These are phyloP conservation scores for Sinelater perroti DNA, from an alignment of 2,888 invertebrate genomes.

Conservation along the genomic window DNA sequence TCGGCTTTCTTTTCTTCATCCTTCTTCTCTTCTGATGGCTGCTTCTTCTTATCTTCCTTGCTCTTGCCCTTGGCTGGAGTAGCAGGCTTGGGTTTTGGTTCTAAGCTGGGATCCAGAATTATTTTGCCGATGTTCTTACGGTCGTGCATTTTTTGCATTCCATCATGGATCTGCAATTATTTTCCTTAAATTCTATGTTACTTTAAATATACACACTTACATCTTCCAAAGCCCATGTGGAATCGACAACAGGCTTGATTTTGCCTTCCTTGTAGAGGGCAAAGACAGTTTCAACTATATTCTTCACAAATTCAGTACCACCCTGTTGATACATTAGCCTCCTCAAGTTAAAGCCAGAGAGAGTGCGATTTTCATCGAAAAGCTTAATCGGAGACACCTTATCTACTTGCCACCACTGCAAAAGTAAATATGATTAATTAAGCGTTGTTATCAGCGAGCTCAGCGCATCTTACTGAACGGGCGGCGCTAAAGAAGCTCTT, in stretches of 20 bases:
- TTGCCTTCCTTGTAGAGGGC: conserved; percentile 79
- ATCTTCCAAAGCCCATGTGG: conserved; percentile 88
- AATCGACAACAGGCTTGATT: conserved; percentile 84
- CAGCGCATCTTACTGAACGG: conserved; percentile 82
- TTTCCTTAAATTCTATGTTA: conserved; percentile 62
- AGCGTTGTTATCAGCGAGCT: not conserved
- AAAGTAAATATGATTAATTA: conserved; percentile 44
- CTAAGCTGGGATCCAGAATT: conserved; percentile 80
- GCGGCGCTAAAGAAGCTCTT: conserved; percentile 92
- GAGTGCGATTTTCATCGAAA: conserved; percentile 87
- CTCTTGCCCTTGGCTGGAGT: conserved; percentile 80
- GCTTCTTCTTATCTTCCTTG: conserved; percentile 77
- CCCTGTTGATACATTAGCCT: conserved; percentile 83
- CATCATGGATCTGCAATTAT: too few relatives aligned
- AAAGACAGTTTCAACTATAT: conserved; percentile 77
- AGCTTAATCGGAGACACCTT: conserved; percentile 88
- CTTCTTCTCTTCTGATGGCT: conserved; percentile 73
- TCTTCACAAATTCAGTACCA: conserved; percentile 74
- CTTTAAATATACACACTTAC: conserved; percentile 65
- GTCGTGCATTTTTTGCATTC: conserved; percentile 93
- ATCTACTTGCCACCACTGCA: conserved; percentile 92
- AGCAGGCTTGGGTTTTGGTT: conserved; percentile 81
- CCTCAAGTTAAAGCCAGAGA: conserved; percentile 84
- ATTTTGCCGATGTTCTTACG: conserved; percentile 91
- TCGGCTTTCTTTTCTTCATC: conserved; percentile 66